Evolutionary conservation across 35 echinoderm and acorn worm species (phyloP), one percentile per base, ranked within the genome.

Genomic region (Apostichopus parvimensis): DNA sequence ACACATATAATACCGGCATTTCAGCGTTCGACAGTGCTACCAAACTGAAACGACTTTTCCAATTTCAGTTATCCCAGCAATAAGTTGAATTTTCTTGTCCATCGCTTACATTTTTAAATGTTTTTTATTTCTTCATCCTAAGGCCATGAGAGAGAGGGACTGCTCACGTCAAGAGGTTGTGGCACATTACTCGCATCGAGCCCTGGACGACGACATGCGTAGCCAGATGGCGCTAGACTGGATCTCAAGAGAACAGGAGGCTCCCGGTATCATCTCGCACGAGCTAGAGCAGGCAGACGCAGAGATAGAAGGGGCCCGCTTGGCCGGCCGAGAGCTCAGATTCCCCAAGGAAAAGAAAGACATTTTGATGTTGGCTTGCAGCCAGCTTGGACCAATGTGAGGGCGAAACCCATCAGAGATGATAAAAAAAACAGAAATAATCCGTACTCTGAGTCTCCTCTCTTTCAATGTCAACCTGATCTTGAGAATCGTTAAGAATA

Each of bases 261-360:
- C 92, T 20, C 54, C 83, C 8, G 92, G 92, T 18, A 93, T 96
- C 86, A 99, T 99, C 77, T 87, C 95, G 17, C 54, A 87, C 56
- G 94, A 96, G 80, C 93, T 99, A n/a, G 85, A 94, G 5, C 57
- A 86, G 80, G 93, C 97, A 4, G 95, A 99, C 53, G 84, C 88
- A 21, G 97, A 96, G 88, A 99, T 99, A 10, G 97, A 99, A 78
- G 83, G 20, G 6, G 94, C 97, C 57, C 92, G 97, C 45, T 54
- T 96, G 8, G 97, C 97, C 6, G 97, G 97, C 34, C 84, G 95
- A 60, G 97, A 99, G 83, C 91, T 99, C 8, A 72, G 97, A 25
- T 99, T 99, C 83, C 97, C 97, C 2, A 99, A 99, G 87, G 97
- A 99, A 78, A 99, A 99, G 87, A 99, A 99, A 71, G 97, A 99